phyloP scores from a whole-genome alignment of 35 echinoderm and acorn worm species.

The Diadema setosum region DNA sequence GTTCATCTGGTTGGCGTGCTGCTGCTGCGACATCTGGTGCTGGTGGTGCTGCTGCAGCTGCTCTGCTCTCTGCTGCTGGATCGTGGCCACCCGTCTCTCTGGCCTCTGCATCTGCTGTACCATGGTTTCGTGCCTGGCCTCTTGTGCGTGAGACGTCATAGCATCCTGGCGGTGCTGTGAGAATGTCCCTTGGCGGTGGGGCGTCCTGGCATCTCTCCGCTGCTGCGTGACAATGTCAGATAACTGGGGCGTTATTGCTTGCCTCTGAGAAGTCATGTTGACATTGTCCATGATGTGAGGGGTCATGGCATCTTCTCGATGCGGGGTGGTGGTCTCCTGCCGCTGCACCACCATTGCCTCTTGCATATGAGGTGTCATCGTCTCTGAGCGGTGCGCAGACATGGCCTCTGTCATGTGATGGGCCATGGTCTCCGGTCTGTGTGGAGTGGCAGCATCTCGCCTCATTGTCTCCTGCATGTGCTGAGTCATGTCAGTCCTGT shows the following conservation, averaged over 20 bases:
- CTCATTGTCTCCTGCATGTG: slow-evolving; percentile 12
- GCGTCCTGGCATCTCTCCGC: background rate
- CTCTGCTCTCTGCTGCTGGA: background rate
- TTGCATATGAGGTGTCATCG: background rate
- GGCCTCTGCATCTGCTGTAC: background rate
- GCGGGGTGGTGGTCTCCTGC: background rate
- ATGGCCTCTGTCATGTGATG: background rate
- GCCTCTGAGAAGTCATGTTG: background rate
- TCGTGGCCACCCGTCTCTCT: background rate
- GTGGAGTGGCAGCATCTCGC: background rate
- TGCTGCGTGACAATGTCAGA: background rate
- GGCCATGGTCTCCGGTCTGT: background rate
- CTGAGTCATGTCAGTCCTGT: background rate
- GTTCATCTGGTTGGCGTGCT: slow-evolving; percentile 11
- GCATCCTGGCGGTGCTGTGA: background rate
- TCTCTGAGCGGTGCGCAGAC: background rate
- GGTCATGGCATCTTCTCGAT: background rate
- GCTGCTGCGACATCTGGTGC: slow-evolving; percentile 45
- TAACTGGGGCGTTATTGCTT: background rate
- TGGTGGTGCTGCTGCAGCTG: no score
- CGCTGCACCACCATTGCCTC: background rate
- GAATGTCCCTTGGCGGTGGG: background rate
- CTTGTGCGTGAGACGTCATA: background rate
- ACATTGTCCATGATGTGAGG: slow-evolving; percentile 17
- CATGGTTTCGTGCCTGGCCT: background rate